phyloP scores from a whole-genome alignment of 2,888 invertebrate genomes.

The Xestoiulus laeticollis region DNA sequence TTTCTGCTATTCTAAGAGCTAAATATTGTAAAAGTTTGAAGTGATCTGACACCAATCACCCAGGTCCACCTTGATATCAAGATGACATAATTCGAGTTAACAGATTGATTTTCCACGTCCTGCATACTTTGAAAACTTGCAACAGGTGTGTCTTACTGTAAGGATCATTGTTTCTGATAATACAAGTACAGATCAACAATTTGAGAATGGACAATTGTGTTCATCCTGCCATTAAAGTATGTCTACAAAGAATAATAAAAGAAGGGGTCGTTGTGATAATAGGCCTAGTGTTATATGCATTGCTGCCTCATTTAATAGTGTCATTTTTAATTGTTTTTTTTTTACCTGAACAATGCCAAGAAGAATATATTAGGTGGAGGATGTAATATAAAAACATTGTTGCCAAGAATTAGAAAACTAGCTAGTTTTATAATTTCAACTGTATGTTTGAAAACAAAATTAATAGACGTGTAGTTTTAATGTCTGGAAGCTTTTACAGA shows the following conservation, averaged over 20 bases:
- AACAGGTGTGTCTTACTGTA: slow-evolving; percentile 16
- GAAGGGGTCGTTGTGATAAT: slow-evolving; percentile 16
- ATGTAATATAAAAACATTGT: not conserved
- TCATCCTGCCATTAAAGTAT: slow-evolving; percentile 16
- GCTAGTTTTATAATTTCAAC: too few species aligned
- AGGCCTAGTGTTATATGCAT: not conserved
- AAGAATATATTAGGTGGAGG: not conserved
- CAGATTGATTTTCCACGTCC: not conserved
- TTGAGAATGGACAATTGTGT: not conserved
- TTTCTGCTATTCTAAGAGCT: too few species aligned
- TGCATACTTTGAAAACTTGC: not conserved
- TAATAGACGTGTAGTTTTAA: too few species aligned
- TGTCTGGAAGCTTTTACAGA: too few species aligned
- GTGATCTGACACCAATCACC: not conserved
- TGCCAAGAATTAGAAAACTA: not conserved
- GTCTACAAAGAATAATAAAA: not conserved
- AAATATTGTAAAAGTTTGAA: too few species aligned
- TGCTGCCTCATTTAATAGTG: not conserved
- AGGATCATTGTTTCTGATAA: not conserved
- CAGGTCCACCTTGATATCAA: not conserved
- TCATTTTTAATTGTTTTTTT: slow-evolving; percentile 2
- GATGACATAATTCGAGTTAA: not conserved
- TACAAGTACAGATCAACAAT: not conserved
- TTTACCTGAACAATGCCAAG: not conserved
- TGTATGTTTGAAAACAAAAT: too few species aligned